Percentiles rank a stretch among this genome's conserved stretches.
Conservation (phyloP, 2,113 vertebrate genomes). For the Notarius lentiginosus region DNA sequence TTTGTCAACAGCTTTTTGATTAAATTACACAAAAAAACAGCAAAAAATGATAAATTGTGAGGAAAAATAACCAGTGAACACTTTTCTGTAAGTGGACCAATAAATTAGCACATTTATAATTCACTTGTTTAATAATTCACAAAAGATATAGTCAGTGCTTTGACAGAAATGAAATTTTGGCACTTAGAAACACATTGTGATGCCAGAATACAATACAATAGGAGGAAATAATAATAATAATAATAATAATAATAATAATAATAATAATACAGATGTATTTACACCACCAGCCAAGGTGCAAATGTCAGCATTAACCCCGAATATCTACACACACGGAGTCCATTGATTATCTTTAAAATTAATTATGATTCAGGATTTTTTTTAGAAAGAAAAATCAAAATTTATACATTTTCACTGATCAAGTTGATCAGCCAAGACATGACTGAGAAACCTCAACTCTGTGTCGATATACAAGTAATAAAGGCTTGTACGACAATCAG, state of each 20-base stretch:
- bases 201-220: conserved; percentile 29
- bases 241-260: conserved; percentile 7
- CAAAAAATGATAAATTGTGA: not conserved
- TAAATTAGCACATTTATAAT: not conserved
- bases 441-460: not conserved
- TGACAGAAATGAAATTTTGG: conserved; percentile 51
- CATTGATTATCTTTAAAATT: not conserved
- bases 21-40: not conserved
- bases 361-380: not conserved
- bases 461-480: not conserved
- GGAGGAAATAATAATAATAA: conserved; percentile 10
- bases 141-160: conserved; percentile 51
- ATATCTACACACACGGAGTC: not conserved
- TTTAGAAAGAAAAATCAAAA: not conserved
- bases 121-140: conserved; percentile 51
- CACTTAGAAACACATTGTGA: conserved; percentile 49
- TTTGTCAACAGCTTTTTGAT: no score
- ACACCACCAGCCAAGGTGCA: not conserved
- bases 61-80: not conserved
- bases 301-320: not conserved
- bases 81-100: not conserved
- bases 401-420: not conserved
- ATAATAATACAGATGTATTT: conserved; percentile 9
- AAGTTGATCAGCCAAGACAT: not conserved
- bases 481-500: not conserved